Percentiles rank a stretch among this genome's conserved stretches.
Conservation (phyloP, 2,797 vertebrate genomes). For the Hozukius guyotensis region DNA sequence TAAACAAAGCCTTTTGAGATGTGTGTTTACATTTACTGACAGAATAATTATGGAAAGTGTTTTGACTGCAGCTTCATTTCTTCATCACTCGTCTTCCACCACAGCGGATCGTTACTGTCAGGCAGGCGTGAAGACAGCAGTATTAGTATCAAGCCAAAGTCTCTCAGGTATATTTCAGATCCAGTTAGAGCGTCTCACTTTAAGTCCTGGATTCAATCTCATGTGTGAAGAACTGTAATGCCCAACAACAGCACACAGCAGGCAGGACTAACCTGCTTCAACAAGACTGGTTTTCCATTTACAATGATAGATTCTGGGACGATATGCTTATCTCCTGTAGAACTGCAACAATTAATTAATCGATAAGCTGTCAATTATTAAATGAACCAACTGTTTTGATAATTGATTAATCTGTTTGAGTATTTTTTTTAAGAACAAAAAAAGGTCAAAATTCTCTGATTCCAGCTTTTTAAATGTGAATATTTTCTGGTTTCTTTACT, state of each 20-base stretch:
- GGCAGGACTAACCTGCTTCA: background rate
- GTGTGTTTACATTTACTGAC: constrained; percentile 11
- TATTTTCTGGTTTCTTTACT: too few species aligned
- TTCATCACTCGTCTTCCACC: constrained; percentile 15
- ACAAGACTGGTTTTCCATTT: background rate
- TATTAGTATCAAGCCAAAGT: background rate
- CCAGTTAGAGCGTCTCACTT: background rate
- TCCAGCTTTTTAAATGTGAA: too few species aligned
- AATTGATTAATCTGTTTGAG: too few species aligned
- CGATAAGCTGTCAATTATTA: too few species aligned
- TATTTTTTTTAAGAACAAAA: too few species aligned
- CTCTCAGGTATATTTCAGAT: constrained; percentile 18
- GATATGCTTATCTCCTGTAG: background rate
- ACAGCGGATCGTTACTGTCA: constrained; percentile 11
- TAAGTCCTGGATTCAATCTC: constrained; percentile 6
- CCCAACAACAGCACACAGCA: background rate
- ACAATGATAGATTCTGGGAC: background rate
- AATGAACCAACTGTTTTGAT: too few species aligned
- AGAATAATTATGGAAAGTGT: constrained; percentile 26
- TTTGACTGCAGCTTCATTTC: background rate
- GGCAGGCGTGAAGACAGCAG: background rate
- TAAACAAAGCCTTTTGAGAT: constrained; percentile 7
- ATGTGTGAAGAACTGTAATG: background rate
- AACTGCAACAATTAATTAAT: too few species aligned
- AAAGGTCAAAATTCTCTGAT: too few species aligned